These are phyloP conservation scores for Polyploca ridens DNA, from an alignment of 2,888 invertebrate genomes.

Conservation along the genomic window DNA sequence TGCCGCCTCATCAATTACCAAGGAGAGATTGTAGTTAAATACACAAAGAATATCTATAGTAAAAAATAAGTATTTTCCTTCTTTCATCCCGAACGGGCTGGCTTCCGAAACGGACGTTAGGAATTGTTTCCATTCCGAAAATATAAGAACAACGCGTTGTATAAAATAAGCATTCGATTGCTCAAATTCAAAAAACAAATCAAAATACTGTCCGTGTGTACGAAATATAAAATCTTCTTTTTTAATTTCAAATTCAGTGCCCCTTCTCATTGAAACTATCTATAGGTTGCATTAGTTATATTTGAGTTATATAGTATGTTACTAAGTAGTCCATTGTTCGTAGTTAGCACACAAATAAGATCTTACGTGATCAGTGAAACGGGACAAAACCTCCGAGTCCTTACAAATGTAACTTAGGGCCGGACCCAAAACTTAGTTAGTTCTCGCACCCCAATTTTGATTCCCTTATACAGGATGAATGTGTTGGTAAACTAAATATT, in stretches of 20 bases:
- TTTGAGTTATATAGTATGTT: conserved; percentile 22
- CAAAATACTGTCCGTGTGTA: too few relatives aligned
- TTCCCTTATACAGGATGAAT: conserved; percentile 35
- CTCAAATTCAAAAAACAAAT: too few relatives aligned
- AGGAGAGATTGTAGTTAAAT: too few relatives aligned
- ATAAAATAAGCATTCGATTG: too few relatives aligned
- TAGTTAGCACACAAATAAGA: conserved; percentile 62
- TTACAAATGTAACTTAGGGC: conserved; percentile 76
- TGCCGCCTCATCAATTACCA: too few relatives aligned
- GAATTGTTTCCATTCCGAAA: too few relatives aligned
- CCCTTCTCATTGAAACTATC: neutral
- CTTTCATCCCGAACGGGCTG: too few relatives aligned
- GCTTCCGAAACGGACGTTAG: too few relatives aligned
- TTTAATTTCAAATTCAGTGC: neutral
- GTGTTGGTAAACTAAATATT: conserved; percentile 34
- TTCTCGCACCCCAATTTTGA: conserved; percentile 54
- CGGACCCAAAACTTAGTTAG: conserved; percentile 72
- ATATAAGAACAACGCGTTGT: too few relatives aligned
- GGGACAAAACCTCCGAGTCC: conserved; percentile 52
- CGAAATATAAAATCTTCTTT: too few relatives aligned
- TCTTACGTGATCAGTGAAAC: conserved; percentile 61
- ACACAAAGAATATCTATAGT: too few relatives aligned
- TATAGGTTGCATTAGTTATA: neutral
- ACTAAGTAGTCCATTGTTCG: conserved; percentile 55
- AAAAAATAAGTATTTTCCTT: too few relatives aligned